A percentile compares a stretch with the other conserved stretches of the same genome.
These are phyloP conservation scores for Prinia subflava DNA, from an alignment of 2,113 vertebrate genomes.

Conservation along the genomic window DNA sequence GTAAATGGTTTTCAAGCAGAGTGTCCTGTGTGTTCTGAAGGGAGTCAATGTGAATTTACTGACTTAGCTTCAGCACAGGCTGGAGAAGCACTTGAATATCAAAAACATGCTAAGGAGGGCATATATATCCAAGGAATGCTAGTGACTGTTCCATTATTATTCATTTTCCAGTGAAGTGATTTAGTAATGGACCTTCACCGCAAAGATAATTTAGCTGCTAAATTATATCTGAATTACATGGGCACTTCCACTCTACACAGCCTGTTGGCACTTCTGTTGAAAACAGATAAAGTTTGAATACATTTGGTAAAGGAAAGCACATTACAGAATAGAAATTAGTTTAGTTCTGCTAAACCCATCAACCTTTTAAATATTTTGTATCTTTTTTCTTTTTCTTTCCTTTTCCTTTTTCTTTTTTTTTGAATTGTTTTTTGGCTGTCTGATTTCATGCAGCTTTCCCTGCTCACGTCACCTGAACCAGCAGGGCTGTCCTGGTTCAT, in stretches of 20 bases:
- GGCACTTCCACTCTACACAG: background rate
- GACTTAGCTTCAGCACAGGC: background rate
- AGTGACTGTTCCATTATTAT: background rate
- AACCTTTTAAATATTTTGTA: background rate
- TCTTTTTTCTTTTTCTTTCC: background rate
- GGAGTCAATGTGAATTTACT: background rate
- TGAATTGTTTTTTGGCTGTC: background rate
- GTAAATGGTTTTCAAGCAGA: background rate
- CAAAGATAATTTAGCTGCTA: constrained; percentile 8
- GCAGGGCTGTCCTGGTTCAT: background rate
- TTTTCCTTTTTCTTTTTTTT: background rate
- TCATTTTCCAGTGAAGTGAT: constrained; percentile 22
- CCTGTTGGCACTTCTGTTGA: background rate
- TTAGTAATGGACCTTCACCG: background rate
- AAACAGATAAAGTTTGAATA: constrained; percentile 16
- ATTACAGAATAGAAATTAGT: background rate
- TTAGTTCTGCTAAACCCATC: background rate
- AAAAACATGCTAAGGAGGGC: background rate
- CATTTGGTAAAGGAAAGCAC: background rate
- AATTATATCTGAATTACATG: constrained; percentile 10
- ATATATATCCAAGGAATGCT: background rate
- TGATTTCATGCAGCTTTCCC: background rate
- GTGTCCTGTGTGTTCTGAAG: background rate
- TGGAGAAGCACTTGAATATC: background rate
- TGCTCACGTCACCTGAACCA: background rate